These are phyloP conservation scores for Standfussiana lucernea DNA, from an alignment of 2,888 invertebrate species.

Conservation along the genomic window DNA sequence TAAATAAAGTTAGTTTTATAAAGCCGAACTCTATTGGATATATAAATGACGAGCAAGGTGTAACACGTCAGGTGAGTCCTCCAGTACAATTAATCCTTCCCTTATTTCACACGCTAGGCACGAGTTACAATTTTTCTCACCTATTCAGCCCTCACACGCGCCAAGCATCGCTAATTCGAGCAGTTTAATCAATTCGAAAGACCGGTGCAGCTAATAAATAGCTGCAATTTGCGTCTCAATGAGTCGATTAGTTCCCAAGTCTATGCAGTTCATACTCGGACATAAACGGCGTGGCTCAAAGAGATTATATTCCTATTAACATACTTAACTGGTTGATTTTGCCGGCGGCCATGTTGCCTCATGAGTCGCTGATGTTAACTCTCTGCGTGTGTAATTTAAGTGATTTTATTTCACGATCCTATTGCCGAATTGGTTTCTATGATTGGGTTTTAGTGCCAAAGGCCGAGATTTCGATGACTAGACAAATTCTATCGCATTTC, in stretches of 20 bases:
- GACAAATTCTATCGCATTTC: not conserved
- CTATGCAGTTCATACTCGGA: not conserved
- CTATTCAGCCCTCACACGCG: conserved; percentile 2
- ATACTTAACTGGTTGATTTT: not conserved
- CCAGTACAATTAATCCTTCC: not conserved
- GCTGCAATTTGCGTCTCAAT: conserved; percentile 26
- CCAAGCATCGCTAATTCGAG: not conserved
- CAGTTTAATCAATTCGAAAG: conserved; percentile 7
- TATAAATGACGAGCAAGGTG: no score
- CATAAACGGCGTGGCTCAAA: conserved; percentile 8
- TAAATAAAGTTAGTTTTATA: not conserved
- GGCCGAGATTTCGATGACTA: not conserved
- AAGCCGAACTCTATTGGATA: not conserved
- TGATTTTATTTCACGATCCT: conserved; percentile 4
- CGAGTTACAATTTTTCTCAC: not conserved
- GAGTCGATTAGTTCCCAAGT: not conserved
- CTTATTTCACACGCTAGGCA: not conserved
- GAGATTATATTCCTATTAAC: conserved; percentile 15
- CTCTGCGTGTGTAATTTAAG: not conserved
- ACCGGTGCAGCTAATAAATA: conserved; percentile 5
- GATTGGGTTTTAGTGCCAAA: not conserved
- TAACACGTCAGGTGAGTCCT: not conserved
- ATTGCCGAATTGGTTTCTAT: not conserved
- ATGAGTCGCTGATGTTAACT: conserved; percentile 11
- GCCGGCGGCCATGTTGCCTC: not conserved